Evolutionary conservation across 2,888 invertebrate species (phyloP), one percentile per base, ranked within the genome.

Genomic region (Drosophila sordidula): DNA sequence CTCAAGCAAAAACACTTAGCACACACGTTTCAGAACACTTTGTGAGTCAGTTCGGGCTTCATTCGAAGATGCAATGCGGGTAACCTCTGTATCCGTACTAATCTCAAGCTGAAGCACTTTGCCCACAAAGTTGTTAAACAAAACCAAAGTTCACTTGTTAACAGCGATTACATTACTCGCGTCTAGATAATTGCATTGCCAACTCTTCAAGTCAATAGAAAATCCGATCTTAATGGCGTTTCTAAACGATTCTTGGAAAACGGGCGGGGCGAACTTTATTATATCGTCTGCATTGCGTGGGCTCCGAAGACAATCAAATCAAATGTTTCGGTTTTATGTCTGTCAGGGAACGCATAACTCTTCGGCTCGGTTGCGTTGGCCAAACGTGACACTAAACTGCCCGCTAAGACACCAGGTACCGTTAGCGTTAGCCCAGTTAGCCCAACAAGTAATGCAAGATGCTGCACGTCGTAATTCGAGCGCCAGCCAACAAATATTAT

Each of bases 401-500:
- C 56, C 18, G 58, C 26, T 62, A 5, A 32, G 59, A 72, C 63
- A 59, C 57, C 73, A 64, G 58, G 63, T 78, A 70, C 87, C 76
- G 84, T 84, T 87, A 65, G 39, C 39, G 26, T 46, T 54, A 52
- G 55, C 61, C 65, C 52, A 66, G 57, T 63, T 70, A 65, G 26
- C 14, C 46, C 41, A 25, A 25, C 41, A 36, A 64, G 75, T 75
- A 71, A 75, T 63, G 59, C 69, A 75, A 85, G 67, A 32, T 47
- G 55, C 32, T 22, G 26, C 18, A 2, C 18, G 26, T 6, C 12
- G 87, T 75, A 83, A 88, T 69, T 55, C 56, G 77, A 88, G 87
- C 80, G 75, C 78, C 85, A 62, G 65, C 36, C 25, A 58, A 52
- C 11, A 12, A 12, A 12, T 12, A 57, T 67, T 58, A 71, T 83